A percentile compares a stretch with the other conserved stretches of the same genome.
These are phyloP conservation scores for Diplodus sargus DNA, from an alignment of 2,797 vertebrate species.

Conservation along the genomic window DNA sequence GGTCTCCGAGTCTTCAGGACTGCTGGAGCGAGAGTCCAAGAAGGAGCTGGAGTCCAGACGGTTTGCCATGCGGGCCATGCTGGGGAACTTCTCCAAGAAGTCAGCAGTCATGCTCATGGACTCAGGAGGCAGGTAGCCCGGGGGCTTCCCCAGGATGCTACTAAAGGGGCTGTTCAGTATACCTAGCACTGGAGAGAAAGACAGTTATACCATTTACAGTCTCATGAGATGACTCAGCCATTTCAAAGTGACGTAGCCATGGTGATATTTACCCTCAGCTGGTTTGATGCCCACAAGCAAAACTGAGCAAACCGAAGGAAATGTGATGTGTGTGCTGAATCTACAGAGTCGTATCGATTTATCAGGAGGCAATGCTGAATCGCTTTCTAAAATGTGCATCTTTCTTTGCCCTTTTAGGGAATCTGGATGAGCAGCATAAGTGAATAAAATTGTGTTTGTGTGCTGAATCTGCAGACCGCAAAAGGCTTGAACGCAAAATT, in stretches of 20 bases:
- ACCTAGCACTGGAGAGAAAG: conserved; percentile 85
- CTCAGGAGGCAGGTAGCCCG: conserved; percentile 89
- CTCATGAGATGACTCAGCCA: neutral
- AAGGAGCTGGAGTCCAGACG: conserved; percentile 92
- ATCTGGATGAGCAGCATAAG: neutral
- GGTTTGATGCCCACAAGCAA: neutral
- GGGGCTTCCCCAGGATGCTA: conserved; percentile 87
- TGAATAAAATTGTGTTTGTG: neutral
- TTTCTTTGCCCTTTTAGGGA: neutral
- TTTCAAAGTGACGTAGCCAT: neutral
- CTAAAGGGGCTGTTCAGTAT: conserved; percentile 92
- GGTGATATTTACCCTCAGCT: neutral
- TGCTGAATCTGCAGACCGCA: conserved; percentile 38
- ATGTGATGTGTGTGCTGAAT: conserved; percentile 13
- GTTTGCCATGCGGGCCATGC: conserved; percentile 87
- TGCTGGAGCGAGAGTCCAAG: conserved; percentile 96
- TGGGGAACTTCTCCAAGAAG: conserved; percentile 92
- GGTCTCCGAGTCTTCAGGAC: conserved; percentile 97
- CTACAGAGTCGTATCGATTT: conserved; percentile 13
- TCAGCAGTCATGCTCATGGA: conserved; percentile 91
- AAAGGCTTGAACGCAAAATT: neutral
- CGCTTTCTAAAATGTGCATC: conserved; percentile 20
- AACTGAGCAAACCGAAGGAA: conserved; percentile 26
- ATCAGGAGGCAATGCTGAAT: neutral
- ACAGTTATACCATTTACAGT: conserved; percentile 25